These are phyloP conservation scores for Sphaerophoria rueppellii DNA, from an alignment of 2,888 invertebrate genomes.

Conservation along the genomic window DNA sequence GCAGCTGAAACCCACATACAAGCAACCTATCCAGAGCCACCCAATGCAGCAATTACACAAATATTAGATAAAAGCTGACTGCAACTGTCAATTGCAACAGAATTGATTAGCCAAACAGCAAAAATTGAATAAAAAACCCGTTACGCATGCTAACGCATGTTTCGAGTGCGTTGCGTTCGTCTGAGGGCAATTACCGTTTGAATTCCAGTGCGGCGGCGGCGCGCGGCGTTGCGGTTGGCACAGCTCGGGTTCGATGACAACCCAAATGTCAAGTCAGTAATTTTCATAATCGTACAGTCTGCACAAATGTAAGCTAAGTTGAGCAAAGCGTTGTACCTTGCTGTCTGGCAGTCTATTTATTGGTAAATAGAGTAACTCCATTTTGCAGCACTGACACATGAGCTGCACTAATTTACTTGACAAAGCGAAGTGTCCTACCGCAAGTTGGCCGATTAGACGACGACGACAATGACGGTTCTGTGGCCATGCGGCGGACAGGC, in stretches of 20 bases:
- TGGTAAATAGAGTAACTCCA: conserved; percentile 9
- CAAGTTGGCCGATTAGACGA: conserved; percentile 22
- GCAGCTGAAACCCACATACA: conserved; percentile 51
- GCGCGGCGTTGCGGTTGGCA: conserved; percentile 4
- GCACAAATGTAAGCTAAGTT: conserved; percentile 31
- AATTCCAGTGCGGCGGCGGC: conserved; percentile 48
- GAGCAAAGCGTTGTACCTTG: conserved; percentile 3
- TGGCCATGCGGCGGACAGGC: neutral
- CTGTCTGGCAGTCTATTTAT: neutral
- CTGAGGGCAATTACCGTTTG: conserved; percentile 68
- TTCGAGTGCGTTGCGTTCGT: neutral
- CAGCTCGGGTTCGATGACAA: conserved; percentile 69
- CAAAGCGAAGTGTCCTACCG: conserved; percentile 62
- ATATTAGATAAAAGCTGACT: conserved; percentile 56
- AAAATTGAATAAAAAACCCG: conserved; percentile 46
- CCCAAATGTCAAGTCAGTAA: conserved; percentile 72
- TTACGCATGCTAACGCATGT: conserved; percentile 71
- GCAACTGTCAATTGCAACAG: conserved; percentile 64
- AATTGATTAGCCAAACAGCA: conserved; percentile 24
- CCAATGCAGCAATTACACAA: conserved; percentile 67
- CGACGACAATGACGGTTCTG: neutral
- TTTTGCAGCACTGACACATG: conserved; percentile 45
- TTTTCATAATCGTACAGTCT: conserved; percentile 67
- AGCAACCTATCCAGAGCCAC: conserved; percentile 23
- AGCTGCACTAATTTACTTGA: conserved; percentile 68